phyloP scores from a whole-genome alignment of 2,113 vertebrate genomes.

The Corydoras sp. region DNA sequence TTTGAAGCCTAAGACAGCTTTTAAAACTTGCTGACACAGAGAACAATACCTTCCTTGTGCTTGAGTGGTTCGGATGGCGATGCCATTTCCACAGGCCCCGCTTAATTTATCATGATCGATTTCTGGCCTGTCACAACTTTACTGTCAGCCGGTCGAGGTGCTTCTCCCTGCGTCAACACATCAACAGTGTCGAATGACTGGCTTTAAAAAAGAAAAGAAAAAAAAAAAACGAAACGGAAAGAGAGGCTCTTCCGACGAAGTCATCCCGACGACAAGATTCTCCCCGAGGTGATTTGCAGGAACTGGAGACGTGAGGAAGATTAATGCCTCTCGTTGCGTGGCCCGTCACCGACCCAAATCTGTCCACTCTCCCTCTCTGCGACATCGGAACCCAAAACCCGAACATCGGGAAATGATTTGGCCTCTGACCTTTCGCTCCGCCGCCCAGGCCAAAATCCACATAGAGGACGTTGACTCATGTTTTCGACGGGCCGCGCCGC shows the following conservation, averaged over 20 bases:
- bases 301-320: conserved; percentile 32
- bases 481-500: conserved; percentile 47
- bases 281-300: conserved; percentile 30
- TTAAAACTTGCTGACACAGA: conserved; percentile 16
- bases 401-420: conserved; percentile 35
- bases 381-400: conserved; percentile 24
- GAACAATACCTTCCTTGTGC: conserved; percentile 12
- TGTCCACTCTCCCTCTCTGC: conserved; percentile 9
- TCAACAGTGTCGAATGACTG: conserved; percentile 22
- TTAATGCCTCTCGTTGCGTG: conserved; percentile 43
- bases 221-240: not conserved
- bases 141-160: conserved; percentile 28
- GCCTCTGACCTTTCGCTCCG: conserved; percentile 50
- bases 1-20: conserved; percentile 1
- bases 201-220: not conserved
- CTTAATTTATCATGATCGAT: conserved; percentile 38
- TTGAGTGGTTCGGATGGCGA: conserved; percentile 25
- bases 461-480: conserved; percentile 48
- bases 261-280: conserved; percentile 23
- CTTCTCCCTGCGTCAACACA: conserved; percentile 26
- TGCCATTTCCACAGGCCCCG: conserved; percentile 6
- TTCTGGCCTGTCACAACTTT: conserved; percentile 38
- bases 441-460: conserved; percentile 48
- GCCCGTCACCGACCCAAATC: conserved; percentile 32
- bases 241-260: conserved; percentile 29